phyloP scores from a whole-genome alignment of 1,140 invertebrate genomes.

The Palaemon carinicauda region DNA sequence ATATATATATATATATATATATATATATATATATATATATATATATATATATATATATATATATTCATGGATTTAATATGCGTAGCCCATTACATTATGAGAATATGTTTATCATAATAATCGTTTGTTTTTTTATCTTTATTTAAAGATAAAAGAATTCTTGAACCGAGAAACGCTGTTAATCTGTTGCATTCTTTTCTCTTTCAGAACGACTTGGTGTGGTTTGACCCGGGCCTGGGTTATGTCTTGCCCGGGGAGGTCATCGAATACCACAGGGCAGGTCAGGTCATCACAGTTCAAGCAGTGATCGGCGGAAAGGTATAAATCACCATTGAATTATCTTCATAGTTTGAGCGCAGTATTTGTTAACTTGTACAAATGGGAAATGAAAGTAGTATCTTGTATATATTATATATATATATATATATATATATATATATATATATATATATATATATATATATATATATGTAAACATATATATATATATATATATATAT shows the following conservation, averaged over 20 bases:
- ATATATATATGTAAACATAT: neutral
- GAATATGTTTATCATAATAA: neutral
- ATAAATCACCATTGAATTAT: neutral
- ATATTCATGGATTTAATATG: neutral
- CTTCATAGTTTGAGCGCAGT: neutral
- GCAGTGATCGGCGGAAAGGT: slow-evolving; percentile 89
- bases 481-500: neutral
- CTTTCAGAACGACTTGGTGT: slow-evolving; percentile 79
- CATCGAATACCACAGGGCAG: slow-evolving; percentile 84
- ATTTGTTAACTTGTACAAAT: neutral
- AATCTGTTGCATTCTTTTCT: neutral
- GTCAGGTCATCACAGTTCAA: slow-evolving; percentile 87
- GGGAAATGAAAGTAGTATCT: neutral
- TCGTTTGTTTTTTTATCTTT: neutral
- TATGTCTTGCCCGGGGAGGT: slow-evolving; percentile 89
- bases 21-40: slow-evolving; percentile 6
- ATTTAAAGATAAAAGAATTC: neutral
- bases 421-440: neutral
- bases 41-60: slow-evolving; percentile 9
- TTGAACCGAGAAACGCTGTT: neutral
- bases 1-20: slow-evolving; percentile 10
- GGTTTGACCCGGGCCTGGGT: slow-evolving; percentile 90
- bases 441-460: neutral
- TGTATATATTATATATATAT: neutral
- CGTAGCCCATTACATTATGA: neutral